Percentiles rank a stretch among this genome's conserved stretches.
These are phyloP conservation scores for Cervus canadensis DNA, from an alignment of 2,113 vertebrate genomes.

Conservation along the genomic window DNA sequence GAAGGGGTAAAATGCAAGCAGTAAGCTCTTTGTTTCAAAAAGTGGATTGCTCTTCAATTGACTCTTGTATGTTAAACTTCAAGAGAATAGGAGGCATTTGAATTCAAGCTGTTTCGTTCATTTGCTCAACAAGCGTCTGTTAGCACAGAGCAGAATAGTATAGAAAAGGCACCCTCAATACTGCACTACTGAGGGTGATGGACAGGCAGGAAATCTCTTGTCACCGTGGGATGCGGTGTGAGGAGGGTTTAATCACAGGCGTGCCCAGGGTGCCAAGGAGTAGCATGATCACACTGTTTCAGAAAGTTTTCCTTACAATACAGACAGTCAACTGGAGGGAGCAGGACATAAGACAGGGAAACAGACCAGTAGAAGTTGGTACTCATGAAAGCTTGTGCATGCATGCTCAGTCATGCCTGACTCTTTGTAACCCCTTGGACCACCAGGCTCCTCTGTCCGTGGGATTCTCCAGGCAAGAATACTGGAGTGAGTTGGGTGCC, in stretches of 20 bases:
- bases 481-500: neutral
- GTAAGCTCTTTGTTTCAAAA: neutral
- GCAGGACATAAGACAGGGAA: neutral
- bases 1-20: neutral
- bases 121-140: neutral
- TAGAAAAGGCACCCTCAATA: neutral
- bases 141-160: neutral
- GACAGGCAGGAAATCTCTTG: neutral
- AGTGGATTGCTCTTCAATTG: neutral
- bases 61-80: neutral
- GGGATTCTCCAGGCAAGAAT: neutral
- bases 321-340: neutral
- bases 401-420: neutral
- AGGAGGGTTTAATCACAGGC: neutral
- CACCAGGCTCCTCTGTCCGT: neutral
- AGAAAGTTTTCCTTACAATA: neutral
- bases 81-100: neutral
- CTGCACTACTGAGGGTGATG: rapidly evolving
- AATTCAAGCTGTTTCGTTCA: neutral
- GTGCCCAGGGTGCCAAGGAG: neutral
- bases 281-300: neutral
- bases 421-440: neutral
- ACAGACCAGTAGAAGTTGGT: neutral
- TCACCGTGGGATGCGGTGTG: neutral
- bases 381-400: neutral